These are phyloP conservation scores for Charadrius vociferus DNA, from an alignment of 2,113 vertebrate genomes.

Conservation along the genomic window DNA sequence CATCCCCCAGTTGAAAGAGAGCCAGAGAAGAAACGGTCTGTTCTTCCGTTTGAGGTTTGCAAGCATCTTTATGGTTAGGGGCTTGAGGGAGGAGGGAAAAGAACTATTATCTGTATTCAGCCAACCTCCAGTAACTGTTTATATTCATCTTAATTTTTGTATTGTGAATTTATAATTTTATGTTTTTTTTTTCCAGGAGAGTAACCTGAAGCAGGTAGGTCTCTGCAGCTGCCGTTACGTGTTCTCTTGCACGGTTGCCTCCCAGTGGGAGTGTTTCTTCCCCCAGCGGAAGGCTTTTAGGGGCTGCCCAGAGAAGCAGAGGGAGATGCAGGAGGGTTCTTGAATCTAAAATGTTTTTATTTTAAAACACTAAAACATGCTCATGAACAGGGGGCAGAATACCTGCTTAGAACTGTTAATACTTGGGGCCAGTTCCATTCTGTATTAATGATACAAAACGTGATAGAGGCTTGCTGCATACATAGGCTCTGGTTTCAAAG, in stretches of 20 bases:
- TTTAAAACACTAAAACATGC: not conserved
- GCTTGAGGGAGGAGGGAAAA: not conserved
- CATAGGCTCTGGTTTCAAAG: not conserved
- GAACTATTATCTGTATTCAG: not conserved
- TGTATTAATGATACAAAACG: not conserved
- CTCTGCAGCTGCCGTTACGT: fast-evolving
- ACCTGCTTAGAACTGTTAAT: not conserved
- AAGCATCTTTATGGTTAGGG: not conserved
- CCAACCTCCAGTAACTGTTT: not conserved
- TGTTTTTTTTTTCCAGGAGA: not conserved
- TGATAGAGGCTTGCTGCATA: not conserved
- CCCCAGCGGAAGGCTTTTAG: not conserved
- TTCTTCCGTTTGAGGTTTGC: not conserved
- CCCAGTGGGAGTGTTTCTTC: not conserved
- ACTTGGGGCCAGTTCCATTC: not conserved
- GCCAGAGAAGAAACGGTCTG: fast-evolving
- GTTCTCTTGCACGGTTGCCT: not conserved
- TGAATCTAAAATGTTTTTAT: not conserved
- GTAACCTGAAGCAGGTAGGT: not conserved
- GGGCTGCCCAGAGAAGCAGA: not conserved
- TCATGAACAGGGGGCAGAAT: not conserved
- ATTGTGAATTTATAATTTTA: not conserved
- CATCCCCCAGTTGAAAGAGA: not conserved
- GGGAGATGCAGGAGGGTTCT: not conserved
- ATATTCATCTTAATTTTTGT: not conserved